These are phyloP conservation scores for Antechinus stuartii DNA, from an alignment of 2,113 vertebrate species.

Conservation along the genomic window DNA sequence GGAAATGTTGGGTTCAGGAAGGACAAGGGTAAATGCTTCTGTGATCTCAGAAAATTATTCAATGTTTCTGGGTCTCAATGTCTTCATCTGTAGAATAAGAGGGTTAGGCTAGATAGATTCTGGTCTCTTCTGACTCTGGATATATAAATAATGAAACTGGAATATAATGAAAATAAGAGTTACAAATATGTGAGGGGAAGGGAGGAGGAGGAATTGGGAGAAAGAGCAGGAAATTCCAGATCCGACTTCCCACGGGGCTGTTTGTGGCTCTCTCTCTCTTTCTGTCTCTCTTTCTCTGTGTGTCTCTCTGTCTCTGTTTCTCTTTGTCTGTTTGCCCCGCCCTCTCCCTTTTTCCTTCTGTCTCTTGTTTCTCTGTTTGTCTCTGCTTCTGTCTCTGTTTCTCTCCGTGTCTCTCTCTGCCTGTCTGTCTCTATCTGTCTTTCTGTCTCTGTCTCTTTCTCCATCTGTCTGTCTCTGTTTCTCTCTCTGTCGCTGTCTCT, in stretches of 20 bases:
- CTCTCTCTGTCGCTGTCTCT: neutral
- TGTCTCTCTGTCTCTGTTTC: too few relatives aligned
- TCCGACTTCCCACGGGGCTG: neutral
- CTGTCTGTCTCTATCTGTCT: neutral
- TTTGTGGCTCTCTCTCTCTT: conserved; percentile 12
- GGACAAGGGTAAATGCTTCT: neutral
- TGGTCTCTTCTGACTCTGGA: neutral
- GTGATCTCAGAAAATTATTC: neutral
- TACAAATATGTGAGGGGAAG: neutral
- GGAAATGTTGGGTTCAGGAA: neutral
- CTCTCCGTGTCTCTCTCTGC: too few relatives aligned
- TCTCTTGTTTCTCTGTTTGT: neutral
- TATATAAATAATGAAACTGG: neutral
- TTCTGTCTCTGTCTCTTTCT: neutral
- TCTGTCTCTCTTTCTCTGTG: neutral
- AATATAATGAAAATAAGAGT: neutral
- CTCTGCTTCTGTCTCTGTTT: too few relatives aligned
- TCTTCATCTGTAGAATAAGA: neutral
- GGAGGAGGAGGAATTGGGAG: neutral
- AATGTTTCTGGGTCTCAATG: neutral
- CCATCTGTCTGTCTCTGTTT: neutral
- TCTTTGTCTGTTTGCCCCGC: too few relatives aligned
- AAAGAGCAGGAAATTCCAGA: neutral
- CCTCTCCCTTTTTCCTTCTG: too few relatives aligned
- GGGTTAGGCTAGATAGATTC: neutral